Base-by-base conservation (phyloP, 2,797 vertebrate species). In the Hyperoplus lanceolatus region DNA sequence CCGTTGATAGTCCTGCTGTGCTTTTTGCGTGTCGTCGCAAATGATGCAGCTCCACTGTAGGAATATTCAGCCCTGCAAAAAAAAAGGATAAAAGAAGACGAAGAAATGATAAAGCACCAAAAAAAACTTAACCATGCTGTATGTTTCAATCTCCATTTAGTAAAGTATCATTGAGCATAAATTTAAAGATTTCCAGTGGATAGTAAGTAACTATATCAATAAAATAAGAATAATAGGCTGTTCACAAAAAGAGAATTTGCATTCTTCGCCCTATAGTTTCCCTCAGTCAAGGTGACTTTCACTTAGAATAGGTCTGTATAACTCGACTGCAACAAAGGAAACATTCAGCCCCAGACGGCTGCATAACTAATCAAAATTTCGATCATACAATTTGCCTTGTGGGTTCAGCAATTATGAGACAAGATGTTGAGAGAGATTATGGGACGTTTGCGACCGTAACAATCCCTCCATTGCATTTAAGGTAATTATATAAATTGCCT, bases 41-140 rank as follows among this genome's bases (percentile, higher is more conserved):
- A 92, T 0, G 97, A 96, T 0, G 95, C 87, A 14, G 95, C 89
- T 72, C 95, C 95, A 0, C 92, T 95, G 78, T 97, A 97, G 0
- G 93, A 81, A 61, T 96, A 97, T 1, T 91, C 94, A 66, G 80
- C 73, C 66, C 94, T 95, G 81, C 77, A 75, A 64, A 70, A 36
- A 71, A 6, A 38, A 39, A 70, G 6, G 50, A 18, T 41, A 46
- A 1, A 15, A 12, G 4, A 36, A 4, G 11, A 8, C 5, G 14
- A 45, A 54, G 10, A 29, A 56, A 49, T 9, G 1, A 45, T 36
- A 1, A 50, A 38, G 1, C 8, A 3, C 0, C 7, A 4, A 51
- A 51, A 59, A 45, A 10, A 15, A 4, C 8, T 41, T 9, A 21
- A 46, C 16, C 8, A 15, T 6, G 4, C 1, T 7, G 4, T 18